These are phyloP conservation scores for Nylanderia fulva DNA, from an alignment of 1,140 invertebrate species.

Conservation along the genomic window DNA sequence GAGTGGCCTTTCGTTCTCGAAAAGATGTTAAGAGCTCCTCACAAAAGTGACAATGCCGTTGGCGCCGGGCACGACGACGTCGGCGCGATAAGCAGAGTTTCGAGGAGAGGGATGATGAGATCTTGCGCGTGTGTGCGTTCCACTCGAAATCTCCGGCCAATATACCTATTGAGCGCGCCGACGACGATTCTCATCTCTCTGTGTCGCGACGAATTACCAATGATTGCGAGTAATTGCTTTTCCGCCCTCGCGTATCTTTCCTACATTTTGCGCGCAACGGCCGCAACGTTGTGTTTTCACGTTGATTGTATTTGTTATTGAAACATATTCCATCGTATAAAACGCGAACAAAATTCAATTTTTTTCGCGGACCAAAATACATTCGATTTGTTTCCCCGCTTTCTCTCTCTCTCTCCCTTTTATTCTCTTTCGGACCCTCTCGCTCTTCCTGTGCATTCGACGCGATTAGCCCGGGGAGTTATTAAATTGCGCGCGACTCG, in stretches of 20 bases:
- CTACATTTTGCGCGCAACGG: conserved; percentile 63
- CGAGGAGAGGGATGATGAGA: conserved; percentile 8
- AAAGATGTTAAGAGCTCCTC: conserved; percentile 78
- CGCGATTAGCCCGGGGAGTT: conserved; percentile 60
- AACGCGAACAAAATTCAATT: conserved; percentile 54
- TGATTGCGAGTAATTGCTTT: conserved; percentile 68
- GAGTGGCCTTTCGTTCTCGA: conserved; percentile 75
- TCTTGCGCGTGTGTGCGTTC: background rate
- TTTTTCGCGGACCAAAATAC: conserved; percentile 51
- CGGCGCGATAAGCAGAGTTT: conserved; percentile 71
- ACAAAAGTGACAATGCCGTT: conserved; percentile 78
- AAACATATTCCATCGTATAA: conserved; percentile 53
- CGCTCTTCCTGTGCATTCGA: background rate
- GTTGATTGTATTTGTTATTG: conserved; percentile 59
- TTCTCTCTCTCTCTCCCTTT: background rate
- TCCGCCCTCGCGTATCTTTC: conserved; percentile 57
- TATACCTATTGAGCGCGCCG: conserved; percentile 7
- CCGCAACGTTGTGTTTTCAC: conserved; percentile 51
- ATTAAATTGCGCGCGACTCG: conserved; percentile 60
- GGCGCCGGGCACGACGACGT: conserved; percentile 73
- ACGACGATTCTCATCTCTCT: conserved; percentile 25
- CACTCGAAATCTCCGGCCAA: conserved; percentile 19
- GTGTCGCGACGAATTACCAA: conserved; percentile 5
- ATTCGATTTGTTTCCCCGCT: conserved; percentile 42
- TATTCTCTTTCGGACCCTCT: background rate